Percentiles rank a stretch among this genome's conserved stretches.
phyloP scores from a whole-genome alignment of 2,888 invertebrate genomes.

The Strigamia crassipes region DNA sequence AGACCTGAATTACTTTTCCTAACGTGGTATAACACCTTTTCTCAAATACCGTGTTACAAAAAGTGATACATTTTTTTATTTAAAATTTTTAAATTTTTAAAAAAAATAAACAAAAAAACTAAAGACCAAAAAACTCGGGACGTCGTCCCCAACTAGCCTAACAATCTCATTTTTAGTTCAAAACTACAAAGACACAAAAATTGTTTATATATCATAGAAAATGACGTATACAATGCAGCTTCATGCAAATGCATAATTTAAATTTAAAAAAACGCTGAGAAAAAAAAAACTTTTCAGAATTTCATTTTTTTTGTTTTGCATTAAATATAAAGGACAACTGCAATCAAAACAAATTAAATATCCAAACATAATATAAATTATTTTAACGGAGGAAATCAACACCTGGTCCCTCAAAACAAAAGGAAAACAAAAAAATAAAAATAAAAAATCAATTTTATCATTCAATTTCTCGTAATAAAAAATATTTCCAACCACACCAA shows the following conservation, averaged over 20 bases:
- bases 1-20: too few relatives aligned
- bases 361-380: not conserved
- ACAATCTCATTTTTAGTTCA: not conserved
- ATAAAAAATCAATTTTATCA: not conserved
- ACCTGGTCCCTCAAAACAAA: not conserved
- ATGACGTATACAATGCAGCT: conserved; percentile 17
- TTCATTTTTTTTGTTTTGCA: not conserved
- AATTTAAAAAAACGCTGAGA: not conserved
- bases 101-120: too few relatives aligned
- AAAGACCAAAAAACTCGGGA: not conserved
- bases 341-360: too few relatives aligned
- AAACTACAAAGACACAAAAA: not conserved
- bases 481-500: not conserved
- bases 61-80: not conserved
- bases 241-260: not conserved
- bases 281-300: not conserved
- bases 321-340: not conserved
- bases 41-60: not conserved
- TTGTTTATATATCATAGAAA: conserved; percentile 16
- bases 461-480: not conserved
- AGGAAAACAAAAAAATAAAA: not conserved
- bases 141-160: not conserved
- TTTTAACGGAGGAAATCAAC: not conserved
- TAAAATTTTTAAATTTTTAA: not conserved
- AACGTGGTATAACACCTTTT: too few relatives aligned